phyloP scores from a whole-genome alignment of 2,113 vertebrate genomes.

The Martes martes region DNA sequence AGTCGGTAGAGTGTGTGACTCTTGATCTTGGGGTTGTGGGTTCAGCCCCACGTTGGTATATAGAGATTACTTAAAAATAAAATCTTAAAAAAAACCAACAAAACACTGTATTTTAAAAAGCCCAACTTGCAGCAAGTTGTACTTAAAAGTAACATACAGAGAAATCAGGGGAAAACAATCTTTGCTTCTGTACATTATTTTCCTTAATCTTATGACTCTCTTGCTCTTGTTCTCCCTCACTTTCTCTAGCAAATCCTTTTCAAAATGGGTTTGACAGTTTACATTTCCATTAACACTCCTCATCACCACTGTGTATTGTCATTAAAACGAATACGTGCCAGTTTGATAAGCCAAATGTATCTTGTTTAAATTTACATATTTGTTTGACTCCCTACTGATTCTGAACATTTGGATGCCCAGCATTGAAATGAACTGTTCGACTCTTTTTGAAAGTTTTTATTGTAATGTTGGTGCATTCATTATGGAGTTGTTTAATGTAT shows the following conservation, averaged over 20 bases:
- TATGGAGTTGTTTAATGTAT: not conserved
- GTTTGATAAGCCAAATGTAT: not conserved
- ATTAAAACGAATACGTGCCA: not conserved
- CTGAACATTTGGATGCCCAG: not conserved
- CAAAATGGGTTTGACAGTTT: not conserved
- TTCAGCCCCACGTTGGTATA: not conserved
- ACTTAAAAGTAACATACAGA: constrained; percentile 16
- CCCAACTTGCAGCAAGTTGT: not conserved
- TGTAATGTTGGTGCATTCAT: not conserved
- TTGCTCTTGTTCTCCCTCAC: not conserved
- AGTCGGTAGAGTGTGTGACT: not conserved
- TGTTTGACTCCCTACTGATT: not conserved
- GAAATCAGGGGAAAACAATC: not conserved
- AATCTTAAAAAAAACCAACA: too few relatives aligned
- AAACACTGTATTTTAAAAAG: not conserved
- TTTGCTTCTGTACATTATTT: not conserved
- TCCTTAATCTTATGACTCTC: not conserved
- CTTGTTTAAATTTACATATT: not conserved
- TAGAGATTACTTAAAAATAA: not conserved
- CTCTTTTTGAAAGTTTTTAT: not conserved
- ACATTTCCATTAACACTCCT: not conserved
- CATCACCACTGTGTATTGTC: not conserved
- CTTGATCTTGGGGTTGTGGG: not conserved
- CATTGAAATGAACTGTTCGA: not conserved
- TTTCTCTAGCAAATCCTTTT: not conserved